Conservation (phyloP, 2,113 vertebrate species). For the Cromileptes altivelis region DNA sequence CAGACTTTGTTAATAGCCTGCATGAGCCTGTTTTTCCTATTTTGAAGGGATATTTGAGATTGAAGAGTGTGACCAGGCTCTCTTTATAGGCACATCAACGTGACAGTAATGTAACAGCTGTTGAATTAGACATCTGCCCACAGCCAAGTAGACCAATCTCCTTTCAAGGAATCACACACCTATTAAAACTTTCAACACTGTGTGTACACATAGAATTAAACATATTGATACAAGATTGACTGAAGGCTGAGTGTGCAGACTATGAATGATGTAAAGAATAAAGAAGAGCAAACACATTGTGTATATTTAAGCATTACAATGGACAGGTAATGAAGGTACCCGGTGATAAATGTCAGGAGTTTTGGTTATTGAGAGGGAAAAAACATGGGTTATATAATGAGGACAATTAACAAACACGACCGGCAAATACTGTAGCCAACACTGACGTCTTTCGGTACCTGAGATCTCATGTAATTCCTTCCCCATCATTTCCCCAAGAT, state of each 20-base stretch:
- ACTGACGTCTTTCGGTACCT: background rate
- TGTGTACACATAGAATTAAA: background rate
- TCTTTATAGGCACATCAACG: background rate
- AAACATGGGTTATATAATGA: background rate
- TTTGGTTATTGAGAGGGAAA: background rate
- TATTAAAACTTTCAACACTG: background rate
- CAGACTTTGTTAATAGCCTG: constrained; percentile 43
- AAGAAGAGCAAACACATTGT: background rate
- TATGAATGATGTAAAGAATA: background rate
- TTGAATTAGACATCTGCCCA: background rate
- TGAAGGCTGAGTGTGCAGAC: background rate
- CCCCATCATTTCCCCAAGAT: background rate
- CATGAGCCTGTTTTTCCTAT: constrained; percentile 31
- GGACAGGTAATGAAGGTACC: background rate
- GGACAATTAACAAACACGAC: background rate
- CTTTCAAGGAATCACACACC: background rate
- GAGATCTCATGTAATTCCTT: constrained; percentile 11
- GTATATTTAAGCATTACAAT: background rate
- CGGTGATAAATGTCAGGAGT: background rate
- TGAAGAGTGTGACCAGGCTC: background rate
- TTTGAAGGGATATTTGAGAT: constrained; percentile 33
- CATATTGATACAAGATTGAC: background rate
- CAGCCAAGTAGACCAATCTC: background rate
- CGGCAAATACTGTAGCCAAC: background rate
- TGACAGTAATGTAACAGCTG: background rate